Conservation (phyloP, 2,797 vertebrate genomes). For the Molossus alvarezi region DNA sequence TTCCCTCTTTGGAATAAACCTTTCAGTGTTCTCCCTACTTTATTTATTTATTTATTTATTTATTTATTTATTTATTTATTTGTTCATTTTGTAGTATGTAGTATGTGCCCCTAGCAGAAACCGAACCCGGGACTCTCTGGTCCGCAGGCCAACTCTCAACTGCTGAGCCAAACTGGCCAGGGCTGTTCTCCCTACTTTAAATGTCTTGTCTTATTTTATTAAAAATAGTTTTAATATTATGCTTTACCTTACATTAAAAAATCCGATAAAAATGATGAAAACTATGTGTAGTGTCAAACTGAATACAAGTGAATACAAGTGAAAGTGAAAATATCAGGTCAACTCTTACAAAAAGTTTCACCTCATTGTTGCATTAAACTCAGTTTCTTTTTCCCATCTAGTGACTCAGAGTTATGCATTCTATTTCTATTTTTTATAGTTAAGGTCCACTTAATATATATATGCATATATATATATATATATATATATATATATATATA, state of each 20-base stretch:
- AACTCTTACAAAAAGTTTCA: slow-evolving; percentile 19
- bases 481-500: not conserved
- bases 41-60: not conserved
- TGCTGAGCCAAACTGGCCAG: no score
- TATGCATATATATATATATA: not conserved
- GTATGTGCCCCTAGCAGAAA: no score
- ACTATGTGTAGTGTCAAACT: not conserved
- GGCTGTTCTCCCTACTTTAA: not conserved
- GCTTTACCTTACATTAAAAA: not conserved
- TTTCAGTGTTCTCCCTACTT: not conserved
- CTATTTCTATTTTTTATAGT: slow-evolving; percentile 32
- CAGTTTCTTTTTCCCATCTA: not conserved
- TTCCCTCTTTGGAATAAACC: not conserved
- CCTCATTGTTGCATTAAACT: not conserved
- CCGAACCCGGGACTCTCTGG: no score
- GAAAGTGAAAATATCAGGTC: not conserved
- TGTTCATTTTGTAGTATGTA: no score
- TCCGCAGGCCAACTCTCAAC: no score
- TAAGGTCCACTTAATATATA: not conserved
- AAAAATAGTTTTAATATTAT: slow-evolving; percentile 55
- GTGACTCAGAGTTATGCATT: slow-evolving; percentile 13
- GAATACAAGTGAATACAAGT: not conserved
- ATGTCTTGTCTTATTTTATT: slow-evolving; percentile 11
- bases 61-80: no score
- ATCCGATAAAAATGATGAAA: slow-evolving; percentile 13